phyloP scores from a whole-genome alignment of 2,888 invertebrate species.

The Drosophila niveifrons region DNA sequence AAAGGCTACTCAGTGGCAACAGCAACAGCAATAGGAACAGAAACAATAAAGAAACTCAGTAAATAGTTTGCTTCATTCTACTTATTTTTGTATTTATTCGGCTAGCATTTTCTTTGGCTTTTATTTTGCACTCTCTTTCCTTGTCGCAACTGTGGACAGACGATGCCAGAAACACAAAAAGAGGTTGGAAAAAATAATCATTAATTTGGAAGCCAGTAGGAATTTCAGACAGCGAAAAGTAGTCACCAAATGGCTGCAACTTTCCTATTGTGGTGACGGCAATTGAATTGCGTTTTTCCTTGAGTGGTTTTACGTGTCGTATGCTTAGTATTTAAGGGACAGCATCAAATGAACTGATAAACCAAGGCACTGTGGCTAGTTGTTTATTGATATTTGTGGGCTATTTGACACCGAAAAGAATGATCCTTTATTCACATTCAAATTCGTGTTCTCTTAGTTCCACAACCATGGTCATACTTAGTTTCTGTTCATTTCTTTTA shows the following conservation, averaged over 20 bases:
- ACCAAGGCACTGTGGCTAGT: constrained; percentile 5
- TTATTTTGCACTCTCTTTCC: constrained; percentile 5
- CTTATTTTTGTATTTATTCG: constrained; percentile 52
- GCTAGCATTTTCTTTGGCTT: constrained; percentile 26
- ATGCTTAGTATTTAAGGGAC: constrained; percentile 35
- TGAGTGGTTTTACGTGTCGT: constrained; percentile 48
- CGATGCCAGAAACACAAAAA: constrained; percentile 11
- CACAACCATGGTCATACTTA: background rate
- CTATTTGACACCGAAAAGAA: background rate
- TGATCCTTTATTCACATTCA: constrained; percentile 6
- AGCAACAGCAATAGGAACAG: constrained; percentile 23
- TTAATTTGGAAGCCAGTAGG: constrained; percentile 46
- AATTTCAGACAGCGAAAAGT: constrained; percentile 22
- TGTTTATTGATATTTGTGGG: background rate
- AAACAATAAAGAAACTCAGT: constrained; percentile 43
- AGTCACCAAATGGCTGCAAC: constrained; percentile 36
- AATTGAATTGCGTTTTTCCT: constrained; percentile 28
- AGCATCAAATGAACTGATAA: constrained; percentile 11
- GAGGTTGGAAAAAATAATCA: constrained; percentile 31
- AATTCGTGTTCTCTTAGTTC: constrained; percentile 8
- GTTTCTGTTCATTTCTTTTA: constrained; percentile 22
- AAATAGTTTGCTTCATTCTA: constrained; percentile 51
- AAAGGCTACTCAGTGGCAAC: constrained; percentile 40
- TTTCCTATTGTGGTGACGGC: constrained; percentile 24
- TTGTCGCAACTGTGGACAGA: constrained; percentile 7